Evolutionary conservation across 2,888 invertebrate genomes (phyloP).

Genomic region (Cheilosia impressa): DNA sequence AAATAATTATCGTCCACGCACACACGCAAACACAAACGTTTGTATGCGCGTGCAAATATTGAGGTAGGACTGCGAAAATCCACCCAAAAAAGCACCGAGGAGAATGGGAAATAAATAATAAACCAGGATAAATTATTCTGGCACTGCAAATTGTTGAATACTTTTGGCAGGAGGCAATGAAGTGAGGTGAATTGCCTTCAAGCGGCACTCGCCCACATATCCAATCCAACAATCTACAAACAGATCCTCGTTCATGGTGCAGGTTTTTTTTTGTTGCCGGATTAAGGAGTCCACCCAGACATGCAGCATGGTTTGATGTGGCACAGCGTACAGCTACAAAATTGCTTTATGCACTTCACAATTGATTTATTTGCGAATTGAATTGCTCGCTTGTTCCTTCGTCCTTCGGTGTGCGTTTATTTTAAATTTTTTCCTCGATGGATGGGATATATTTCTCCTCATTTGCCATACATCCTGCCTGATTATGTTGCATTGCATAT

Average conservation of each 20-base stretch:
- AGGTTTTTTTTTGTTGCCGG: constrained; percentile 17
- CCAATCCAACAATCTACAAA: constrained; percentile 5
- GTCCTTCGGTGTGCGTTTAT: constrained; percentile 32
- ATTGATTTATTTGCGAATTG: constrained; percentile 75
- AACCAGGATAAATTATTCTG: constrained; percentile 69
- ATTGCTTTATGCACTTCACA: constrained; percentile 73
- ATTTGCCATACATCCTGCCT: constrained; percentile 70
- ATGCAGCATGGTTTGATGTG: constrained; percentile 24
- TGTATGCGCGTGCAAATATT: constrained; percentile 59
- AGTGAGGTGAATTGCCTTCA: constrained; percentile 49
- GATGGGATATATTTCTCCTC: constrained; percentile 52
- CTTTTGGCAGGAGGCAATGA: constrained; percentile 54
- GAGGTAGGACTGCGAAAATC: constrained; percentile 56
- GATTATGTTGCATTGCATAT: constrained; percentile 69
- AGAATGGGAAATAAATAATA: constrained; percentile 68
- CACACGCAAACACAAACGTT: constrained; percentile 4
- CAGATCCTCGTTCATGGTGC: constrained; percentile 22
- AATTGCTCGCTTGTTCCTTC: constrained; percentile 65
- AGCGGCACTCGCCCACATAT: constrained; percentile 8
- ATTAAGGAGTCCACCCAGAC: constrained; percentile 30
- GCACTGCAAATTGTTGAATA: constrained; percentile 74
- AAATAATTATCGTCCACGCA: constrained; percentile 65
- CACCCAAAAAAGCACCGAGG: neutral
- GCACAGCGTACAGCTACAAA: constrained; percentile 13
- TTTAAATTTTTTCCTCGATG: constrained; percentile 41